Base-by-base conservation (phyloP, 2,888 invertebrate genomes). In the Uropetala carovei region DNA sequence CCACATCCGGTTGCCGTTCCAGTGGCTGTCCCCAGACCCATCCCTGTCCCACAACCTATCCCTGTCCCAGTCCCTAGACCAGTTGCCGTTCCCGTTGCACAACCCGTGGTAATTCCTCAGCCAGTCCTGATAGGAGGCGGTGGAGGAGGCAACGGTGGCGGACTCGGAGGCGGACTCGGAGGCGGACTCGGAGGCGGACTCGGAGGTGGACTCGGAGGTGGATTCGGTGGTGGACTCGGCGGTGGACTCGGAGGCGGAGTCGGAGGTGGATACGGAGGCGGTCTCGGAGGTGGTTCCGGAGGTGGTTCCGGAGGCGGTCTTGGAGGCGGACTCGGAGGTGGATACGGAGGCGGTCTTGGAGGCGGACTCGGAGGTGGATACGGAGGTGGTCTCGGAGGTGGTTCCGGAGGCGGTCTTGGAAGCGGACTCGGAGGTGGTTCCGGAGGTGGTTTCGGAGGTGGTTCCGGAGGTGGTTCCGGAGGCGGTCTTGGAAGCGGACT, bases 31-130 rank as follows among this genome's bases (percentile, higher is more conserved):
- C 89, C 89, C 14, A 30, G 89, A 18, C 89, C 89, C 13, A 64
- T 89, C 2, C 2, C 56, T 22, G 92, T 96, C 11, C 95, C 95
- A 0, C 94, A 96, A 75, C 95, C 96, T 0, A 93, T 95, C 0
- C 95, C 96, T 0, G 95, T 96, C 1, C 95, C 96, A 5, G 95
- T 96, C 0, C 96, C 96, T 92, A 95, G 96, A 92, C 96, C 96
- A 0, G 96, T 96, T 92, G 95, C 96, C 7, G 96, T 96, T 60
- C 95, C 96, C 0, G 95, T 96, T 0, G 95, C 96, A 14, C 96
- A 96, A 92, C 96, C 96, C 0, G 95, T 96, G 3, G 96, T 96
- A 0, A 95, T 96, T 0, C 95, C 95, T 0, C 96, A 96, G 92
- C 96, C 96, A 14, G 96, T 96, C 82, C 94, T 95, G 2, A 96